Evolutionary conservation across 1,140 invertebrate species (phyloP), one percentile per base, ranked within the genome.

Genomic region (Zophobas atratus): DNA sequence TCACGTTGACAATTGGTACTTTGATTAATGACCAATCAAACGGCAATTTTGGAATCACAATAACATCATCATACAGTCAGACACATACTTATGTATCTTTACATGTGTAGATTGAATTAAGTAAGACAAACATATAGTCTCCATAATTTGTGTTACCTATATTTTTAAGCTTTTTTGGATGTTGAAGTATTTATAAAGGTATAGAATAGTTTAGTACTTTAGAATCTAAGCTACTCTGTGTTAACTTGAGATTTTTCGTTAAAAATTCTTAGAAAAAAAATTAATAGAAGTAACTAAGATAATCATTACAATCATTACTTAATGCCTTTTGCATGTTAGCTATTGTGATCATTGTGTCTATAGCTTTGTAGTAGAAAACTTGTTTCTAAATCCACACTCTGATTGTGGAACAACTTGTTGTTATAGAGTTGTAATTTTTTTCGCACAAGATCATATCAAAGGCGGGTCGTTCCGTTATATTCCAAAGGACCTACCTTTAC

Each of bases 221-320:
- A 67, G 60, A 33, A 43, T 63, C 60, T 67, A 32, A 2, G 38
- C 38, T 67, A 43, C 1, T 72, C 33, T 76, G 43, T 73, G 48
- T 56, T 55, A 57, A 43, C 36, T 71, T 72, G 38, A 72, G 38
- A 46, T 8, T 60, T 57, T 38, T 3, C 57, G 38, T 63, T 63
- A 6, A 36, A 2, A 38, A 67, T 43, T 36, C 20, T 20, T 36
- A 6, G 49, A n/a, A 73, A 33, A 53, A 57, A 49, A 81, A 73
- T 60, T 72, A 72, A 70, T 79, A 81, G 63, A 67, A 79, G 48
- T 70, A 79, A 77, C 80, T 80, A 80, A 75, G 82, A 83, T 83
- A 83, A 81, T 83, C 82, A 83, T 81, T 79, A 75, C 77, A 83
- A 81, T 83, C 82, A 83, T 81, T 79, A 75, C 77, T 63, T 79